A percentile compares a stretch with the other conserved stretches of the same genome.
Conservation (phyloP, 2,113 vertebrate species). For the Oreocharis arfaki region DNA sequence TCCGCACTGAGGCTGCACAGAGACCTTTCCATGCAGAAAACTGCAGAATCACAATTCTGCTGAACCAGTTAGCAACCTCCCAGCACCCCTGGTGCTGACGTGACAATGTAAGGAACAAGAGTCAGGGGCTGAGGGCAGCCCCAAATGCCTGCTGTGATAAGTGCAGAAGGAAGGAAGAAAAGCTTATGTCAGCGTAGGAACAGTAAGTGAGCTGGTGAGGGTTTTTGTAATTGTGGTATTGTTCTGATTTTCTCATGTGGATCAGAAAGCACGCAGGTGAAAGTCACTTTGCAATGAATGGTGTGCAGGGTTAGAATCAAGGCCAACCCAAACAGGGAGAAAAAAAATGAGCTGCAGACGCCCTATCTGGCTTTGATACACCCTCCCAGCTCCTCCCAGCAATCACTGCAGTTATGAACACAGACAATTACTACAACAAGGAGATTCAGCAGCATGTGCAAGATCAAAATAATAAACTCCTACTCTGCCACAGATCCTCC, state of each 20-base stretch:
- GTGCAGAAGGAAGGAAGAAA: not conserved
- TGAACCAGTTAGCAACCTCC: not conserved
- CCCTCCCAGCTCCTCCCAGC: conserved; percentile 50
- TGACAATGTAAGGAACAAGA: not conserved
- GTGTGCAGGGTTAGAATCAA: not conserved
- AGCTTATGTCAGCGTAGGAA: not conserved
- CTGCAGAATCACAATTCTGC: not conserved
- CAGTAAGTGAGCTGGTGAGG: not conserved
- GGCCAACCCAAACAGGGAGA: not conserved
- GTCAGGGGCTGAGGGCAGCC: not conserved
- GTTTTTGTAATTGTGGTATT: not conserved
- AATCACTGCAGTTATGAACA: conserved; percentile 28
- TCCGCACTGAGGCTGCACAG: not conserved
- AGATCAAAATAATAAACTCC: conserved; percentile 46
- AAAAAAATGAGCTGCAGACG: conserved; percentile 7
- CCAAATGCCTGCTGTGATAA: not conserved
- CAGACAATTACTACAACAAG: conserved; percentile 13
- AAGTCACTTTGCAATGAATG: conserved; percentile 18
- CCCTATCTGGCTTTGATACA: conserved; percentile 63
- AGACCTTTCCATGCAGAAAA: not conserved
- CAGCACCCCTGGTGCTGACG: not conserved
- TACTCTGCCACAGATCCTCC: not conserved
- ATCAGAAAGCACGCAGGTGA: not conserved
- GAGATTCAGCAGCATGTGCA: conserved; percentile 1
- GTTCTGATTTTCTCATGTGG: not conserved